These are phyloP conservation scores for Ctenopoma kingsleyae DNA, from an alignment of 2,797 vertebrate species.

Conservation along the genomic window DNA sequence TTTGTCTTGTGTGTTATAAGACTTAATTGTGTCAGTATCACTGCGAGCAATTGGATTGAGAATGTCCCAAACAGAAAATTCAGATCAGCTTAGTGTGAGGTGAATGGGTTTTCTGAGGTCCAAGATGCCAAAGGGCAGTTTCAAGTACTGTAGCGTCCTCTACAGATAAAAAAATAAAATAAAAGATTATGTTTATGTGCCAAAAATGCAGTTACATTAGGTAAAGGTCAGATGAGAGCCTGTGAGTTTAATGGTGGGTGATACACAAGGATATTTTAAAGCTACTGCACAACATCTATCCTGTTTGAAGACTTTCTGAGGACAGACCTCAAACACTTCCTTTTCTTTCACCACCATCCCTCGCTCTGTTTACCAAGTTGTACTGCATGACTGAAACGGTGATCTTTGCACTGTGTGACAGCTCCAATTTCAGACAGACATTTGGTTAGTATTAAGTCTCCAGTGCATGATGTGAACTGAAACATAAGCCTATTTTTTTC, in stretches of 20 bases:
- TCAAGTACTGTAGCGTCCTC: slow-evolving; percentile 26
- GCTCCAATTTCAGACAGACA: slow-evolving; percentile 42
- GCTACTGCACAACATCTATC: slow-evolving; percentile 13
- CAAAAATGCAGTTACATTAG: slow-evolving; percentile 44
- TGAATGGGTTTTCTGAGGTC: slow-evolving; percentile 1
- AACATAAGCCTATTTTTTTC: slow-evolving; percentile 33
- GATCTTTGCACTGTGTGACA: slow-evolving; percentile 63
- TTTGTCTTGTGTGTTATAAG: slow-evolving; percentile 34
- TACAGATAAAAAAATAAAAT: slow-evolving; percentile 15
- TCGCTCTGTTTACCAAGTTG: slow-evolving; percentile 35
- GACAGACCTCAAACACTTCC: slow-evolving; percentile 14
- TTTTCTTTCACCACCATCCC: slow-evolving; percentile 2
- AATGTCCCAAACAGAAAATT: slow-evolving; percentile 40
- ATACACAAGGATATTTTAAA: slow-evolving; percentile 9
- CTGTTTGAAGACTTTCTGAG: slow-evolving; percentile 25
- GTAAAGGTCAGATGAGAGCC: background rate
- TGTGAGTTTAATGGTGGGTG: background rate
- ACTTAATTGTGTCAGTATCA: slow-evolving; percentile 49
- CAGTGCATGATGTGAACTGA: slow-evolving; percentile 54
- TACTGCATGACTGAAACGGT: slow-evolving; percentile 60
- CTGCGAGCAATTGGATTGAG: slow-evolving; percentile 57
- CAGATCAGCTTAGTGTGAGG: slow-evolving; percentile 43
- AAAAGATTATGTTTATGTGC: slow-evolving; percentile 35
- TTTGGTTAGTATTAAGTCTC: slow-evolving; percentile 34
- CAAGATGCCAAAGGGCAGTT: slow-evolving; percentile 24